Conservation (phyloP, 2,888 invertebrate genomes). For the Acrocera orbiculus region DNA sequence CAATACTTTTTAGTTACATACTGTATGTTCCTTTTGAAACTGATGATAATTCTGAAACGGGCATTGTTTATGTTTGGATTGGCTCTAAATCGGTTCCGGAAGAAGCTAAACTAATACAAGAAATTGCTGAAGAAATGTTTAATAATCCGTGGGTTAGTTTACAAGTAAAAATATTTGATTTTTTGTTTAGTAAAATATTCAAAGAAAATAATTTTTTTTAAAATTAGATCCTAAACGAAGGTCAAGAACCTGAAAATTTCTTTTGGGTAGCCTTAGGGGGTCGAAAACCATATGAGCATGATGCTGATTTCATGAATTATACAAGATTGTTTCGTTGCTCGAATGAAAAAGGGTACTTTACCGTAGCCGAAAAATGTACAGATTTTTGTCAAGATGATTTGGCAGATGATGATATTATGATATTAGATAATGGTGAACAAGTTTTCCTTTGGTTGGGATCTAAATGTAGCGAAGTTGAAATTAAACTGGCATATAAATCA, state of each 20-base stretch:
- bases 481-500: constrained; percentile 95
- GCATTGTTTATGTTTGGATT: constrained; percentile 93
- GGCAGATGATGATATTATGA: constrained; percentile 99
- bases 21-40: constrained; percentile 84
- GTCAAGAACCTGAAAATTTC: constrained; percentile 95
- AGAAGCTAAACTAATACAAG: constrained; percentile 70
- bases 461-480: constrained; percentile 94
- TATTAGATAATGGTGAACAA: constrained; percentile 93
- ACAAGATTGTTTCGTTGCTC: constrained; percentile 94
- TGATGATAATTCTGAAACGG: constrained; percentile 55
- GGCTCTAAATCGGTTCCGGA: constrained; percentile 71
- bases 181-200: not conserved
- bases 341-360: constrained; percentile 98
- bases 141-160: constrained; percentile 62
- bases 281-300: constrained; percentile 70
- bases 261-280: constrained; percentile 96
- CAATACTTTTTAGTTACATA: constrained; percentile 53
- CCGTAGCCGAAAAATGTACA: constrained; percentile 91
- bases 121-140: constrained; percentile 86
- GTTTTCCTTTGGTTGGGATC: constrained; percentile 97
- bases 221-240: constrained; percentile 67
- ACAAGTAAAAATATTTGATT: constrained; percentile 37
- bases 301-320: constrained; percentile 82
- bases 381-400: constrained; percentile 69
- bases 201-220: constrained; percentile 2